A percentile compares a stretch with the other conserved stretches of the same genome.
Conservation (phyloP, 1,140 invertebrate genomes). For the Bacillus rossius region DNA sequence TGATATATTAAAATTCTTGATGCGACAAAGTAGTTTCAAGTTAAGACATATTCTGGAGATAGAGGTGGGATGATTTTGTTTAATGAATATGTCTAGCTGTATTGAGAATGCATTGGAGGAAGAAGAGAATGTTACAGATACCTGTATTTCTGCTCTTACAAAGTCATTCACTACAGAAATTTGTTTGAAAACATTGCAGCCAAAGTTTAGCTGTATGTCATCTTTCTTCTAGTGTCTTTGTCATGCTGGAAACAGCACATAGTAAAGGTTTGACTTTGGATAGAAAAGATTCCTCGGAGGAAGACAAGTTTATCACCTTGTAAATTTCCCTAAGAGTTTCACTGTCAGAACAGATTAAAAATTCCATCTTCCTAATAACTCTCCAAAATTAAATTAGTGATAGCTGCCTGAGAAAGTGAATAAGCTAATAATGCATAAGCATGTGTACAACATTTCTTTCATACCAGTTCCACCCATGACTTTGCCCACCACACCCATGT, state of each 20-base stretch:
- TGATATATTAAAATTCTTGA: conserved; percentile 36
- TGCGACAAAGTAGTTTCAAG: conserved; percentile 30
- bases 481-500: conserved; percentile 37
- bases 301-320: neutral
- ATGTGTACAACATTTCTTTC: conserved; percentile 34
- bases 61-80: conserved; percentile 42
- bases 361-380: neutral
- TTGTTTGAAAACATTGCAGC: conserved; percentile 39
- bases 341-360: neutral
- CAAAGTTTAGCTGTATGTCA: conserved; percentile 28
- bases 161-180: conserved; percentile 33
- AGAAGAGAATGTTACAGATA: conserved; percentile 38
- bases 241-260: neutral
- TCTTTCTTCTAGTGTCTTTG: neutral
- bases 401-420: conserved; percentile 30
- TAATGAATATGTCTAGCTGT: conserved; percentile 40
- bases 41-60: conserved; percentile 41
- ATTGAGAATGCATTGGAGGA: conserved; percentile 40
- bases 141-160: conserved; percentile 36
- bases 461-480: conserved; percentile 40
- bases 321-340: neutral
- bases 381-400: conserved; percentile 29
- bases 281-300: neutral
- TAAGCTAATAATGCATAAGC: conserved; percentile 36
- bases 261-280: neutral